A percentile compares a stretch with the other conserved stretches of the same genome.
Evolutionary conservation across 2,888 invertebrate genomes (phyloP).

Genomic region (Xestia xanthographa): DNA sequence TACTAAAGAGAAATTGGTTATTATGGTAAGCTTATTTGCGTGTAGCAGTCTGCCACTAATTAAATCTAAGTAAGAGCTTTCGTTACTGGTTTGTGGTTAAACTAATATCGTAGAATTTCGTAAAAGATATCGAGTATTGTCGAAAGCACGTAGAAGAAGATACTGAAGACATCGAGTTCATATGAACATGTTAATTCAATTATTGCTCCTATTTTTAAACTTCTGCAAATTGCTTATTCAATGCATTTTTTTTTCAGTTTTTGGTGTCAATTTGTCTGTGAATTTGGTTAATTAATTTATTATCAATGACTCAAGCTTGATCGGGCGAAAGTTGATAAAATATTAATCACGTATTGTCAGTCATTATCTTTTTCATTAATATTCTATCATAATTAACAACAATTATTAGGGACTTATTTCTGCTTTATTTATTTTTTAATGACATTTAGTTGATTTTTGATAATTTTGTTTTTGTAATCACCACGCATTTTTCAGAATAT

Average conservation of each 20-base stretch:
- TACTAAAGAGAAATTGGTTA: slow-evolving; percentile 50
- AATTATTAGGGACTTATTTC: neutral
- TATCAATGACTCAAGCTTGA: neutral
- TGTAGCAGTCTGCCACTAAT: slow-evolving; percentile 36
- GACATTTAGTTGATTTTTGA: neutral
- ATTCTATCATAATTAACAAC: slow-evolving; percentile 9
- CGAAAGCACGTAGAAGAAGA: slow-evolving; percentile 20
- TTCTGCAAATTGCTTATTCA: neutral
- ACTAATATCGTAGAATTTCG: slow-evolving; percentile 31
- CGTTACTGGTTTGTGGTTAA: slow-evolving; percentile 30
- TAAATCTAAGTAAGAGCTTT: slow-evolving; percentile 40
- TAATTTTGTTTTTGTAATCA: neutral
- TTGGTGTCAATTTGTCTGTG: neutral
- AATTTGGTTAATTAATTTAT: no score
- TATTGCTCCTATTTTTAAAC: neutral
- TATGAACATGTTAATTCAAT: slow-evolving; percentile 18
- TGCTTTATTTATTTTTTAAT: neutral
- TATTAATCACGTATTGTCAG: neutral
- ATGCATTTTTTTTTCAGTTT: slow-evolving; percentile 3
- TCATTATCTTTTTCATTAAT: slow-evolving; percentile 11
- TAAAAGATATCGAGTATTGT: slow-evolving; percentile 22
- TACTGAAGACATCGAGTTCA: slow-evolving; percentile 12
- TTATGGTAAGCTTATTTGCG: slow-evolving; percentile 39
- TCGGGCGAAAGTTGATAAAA: neutral
- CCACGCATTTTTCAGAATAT: neutral